Base-by-base conservation (phyloP, 92 coral and sea anemone species). In the Chrysogorgia sp. region DNA sequence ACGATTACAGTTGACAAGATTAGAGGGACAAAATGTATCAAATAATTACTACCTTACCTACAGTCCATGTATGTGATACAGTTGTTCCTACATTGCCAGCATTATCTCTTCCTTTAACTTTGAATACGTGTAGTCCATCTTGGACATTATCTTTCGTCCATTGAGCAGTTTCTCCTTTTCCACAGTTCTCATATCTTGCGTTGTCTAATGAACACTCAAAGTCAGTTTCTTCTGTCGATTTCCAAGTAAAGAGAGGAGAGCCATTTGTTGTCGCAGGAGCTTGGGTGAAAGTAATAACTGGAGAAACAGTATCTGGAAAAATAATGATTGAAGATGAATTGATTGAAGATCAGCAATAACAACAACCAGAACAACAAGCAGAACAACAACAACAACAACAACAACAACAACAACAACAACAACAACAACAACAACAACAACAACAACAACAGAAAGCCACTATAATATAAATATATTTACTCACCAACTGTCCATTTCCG, bases 201-300 rank as follows among this genome's bases (percentile, higher is more conserved):
- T 55, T 53, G 25, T 72, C 79, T 7, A 53, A 59, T 10, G 64
- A 55, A 72, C 79, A 72, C 21, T 72, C 55, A 41, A 72, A 72
- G 49, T 7, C 14, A 10, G 79, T 49, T 20, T 22, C 43, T 23
- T 20, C 79, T 10, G 64, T 23, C 17, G 79, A 72, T 10, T 37
- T 33, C 79, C 79, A 72, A 32, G 19, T 20, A 72, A 72, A 26
- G 48, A 21, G 40, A 19, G 79, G 65, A 49, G 79, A 72, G 28
- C 37, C 59, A 34, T 37, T 34, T 19, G 79, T 72, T 40, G 34
- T 34, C 7, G 10, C 30, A 13, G 79, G 79, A 37, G 65, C 52
- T 48, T 32, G 53, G 1, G 33, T 56, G 65, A 72, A 72, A 34
- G 25, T 53, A 34, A 72, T 21, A 20, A 34, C 50, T 19, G 52